Evolutionary conservation across 2,113 vertebrate species (phyloP), one percentile per base, ranked within the genome.

Genomic region (Caranx melampygus): DNA sequence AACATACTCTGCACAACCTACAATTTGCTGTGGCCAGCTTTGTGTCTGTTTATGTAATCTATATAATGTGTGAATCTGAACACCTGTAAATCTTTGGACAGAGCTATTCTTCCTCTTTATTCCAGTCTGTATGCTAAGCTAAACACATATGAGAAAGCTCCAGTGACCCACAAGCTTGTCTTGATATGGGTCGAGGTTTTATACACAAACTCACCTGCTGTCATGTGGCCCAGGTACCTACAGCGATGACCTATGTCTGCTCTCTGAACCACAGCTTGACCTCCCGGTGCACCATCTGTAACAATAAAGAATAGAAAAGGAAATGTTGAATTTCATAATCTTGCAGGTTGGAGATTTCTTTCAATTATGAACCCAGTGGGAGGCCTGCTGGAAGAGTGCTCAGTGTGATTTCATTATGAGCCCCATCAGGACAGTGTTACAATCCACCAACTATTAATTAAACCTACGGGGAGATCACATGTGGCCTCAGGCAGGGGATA

Each of bases 361-460:
- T 84, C 72, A 88, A 78, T 82, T 86, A 88, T 35, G 60, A 60
- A 18, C 79, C 6, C 73, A 78, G 79, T 54, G 68, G 79, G 83
- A 18, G 33, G 18, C 66, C 69, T 81, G 62, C 70, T 21, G 78
- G 75, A 77, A 60, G 84, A 34, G 34, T 54, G 65, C 86, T 81
- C 54, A 15, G 54, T 76, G 80, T 76, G 84, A 90, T 83, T 75
- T 78, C 58, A 88, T 91, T 76, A 87, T 16, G 21, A 77, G 33
- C 37, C 59, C 79, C 82, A 59, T 82, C 58, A 76, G 83, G 82
- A 60, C 68, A 51, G 44, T 62, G 57, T 72, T 75, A 76, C 49
- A 67, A 80, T 77, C 62, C 64, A 51, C 69, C 35, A 40, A 81
- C 35, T 77, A 74, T 83, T 91, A 89, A 93, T 90, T 91, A 91